phyloP scores from a whole-genome alignment of 1,140 invertebrate genomes.

The Apis florea region DNA sequence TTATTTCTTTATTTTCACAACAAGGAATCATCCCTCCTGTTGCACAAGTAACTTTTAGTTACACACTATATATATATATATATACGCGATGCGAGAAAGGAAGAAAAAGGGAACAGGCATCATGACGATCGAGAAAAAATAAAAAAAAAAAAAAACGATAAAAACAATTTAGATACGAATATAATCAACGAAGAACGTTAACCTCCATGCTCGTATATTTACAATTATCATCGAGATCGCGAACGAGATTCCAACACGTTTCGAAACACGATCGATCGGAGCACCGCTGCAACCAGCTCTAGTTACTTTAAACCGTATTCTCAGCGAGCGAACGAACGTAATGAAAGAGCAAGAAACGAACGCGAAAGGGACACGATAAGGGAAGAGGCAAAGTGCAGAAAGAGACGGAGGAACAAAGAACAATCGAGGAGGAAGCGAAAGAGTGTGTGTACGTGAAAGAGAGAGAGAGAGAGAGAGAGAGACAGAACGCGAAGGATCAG shows the following conservation, averaged over 20 bases:
- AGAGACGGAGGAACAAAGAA: conserved; percentile 51
- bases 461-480: conserved; percentile 25
- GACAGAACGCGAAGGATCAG: neutral
- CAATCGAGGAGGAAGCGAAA: conserved; percentile 21
- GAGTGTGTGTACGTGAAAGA: no score
- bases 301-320: conserved; percentile 3
- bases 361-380: conserved; percentile 26
- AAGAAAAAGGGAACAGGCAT: neutral
- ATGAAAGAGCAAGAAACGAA: conserved; percentile 44
- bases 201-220: conserved; percentile 39
- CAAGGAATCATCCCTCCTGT: no score
- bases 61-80: neutral
- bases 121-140: neutral
- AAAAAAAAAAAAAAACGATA: neutral
- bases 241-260: conserved; percentile 39
- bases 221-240: conserved; percentile 30
- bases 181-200: conserved; percentile 43
- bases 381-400: conserved; percentile 29
- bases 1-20: no score
- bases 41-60: no score
- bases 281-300: neutral
- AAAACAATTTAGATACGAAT: conserved; percentile 10
- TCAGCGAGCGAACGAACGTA: conserved; percentile 10
- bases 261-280: conserved; percentile 19
- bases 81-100: neutral